Evolutionary conservation across 2,797 vertebrate species (phyloP).

Genomic region (Xiphophorus birchmanni): DNA sequence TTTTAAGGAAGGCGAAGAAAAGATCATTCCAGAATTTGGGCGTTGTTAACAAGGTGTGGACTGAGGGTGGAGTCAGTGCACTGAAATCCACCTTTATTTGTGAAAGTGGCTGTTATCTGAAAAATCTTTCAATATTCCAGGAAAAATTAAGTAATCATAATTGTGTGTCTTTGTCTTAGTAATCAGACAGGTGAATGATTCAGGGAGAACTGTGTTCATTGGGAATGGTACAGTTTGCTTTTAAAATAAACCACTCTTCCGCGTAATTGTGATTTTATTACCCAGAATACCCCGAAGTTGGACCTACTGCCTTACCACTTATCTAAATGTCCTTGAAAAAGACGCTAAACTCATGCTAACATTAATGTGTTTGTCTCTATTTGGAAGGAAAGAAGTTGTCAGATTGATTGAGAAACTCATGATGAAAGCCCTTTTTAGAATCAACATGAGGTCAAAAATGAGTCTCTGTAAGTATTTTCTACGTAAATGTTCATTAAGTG

Average conservation of each 20-base stretch:
- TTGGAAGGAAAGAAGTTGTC: neutral
- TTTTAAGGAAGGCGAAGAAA: neutral
- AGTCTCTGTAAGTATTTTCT: neutral
- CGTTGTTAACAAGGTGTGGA: neutral
- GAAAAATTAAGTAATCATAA: neutral
- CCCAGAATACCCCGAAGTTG: neutral
- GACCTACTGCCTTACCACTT: neutral
- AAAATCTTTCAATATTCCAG: neutral
- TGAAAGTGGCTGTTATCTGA: neutral
- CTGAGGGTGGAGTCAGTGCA: neutral
- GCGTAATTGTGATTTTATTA: neutral
- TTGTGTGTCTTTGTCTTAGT: neutral
- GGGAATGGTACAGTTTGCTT: neutral
- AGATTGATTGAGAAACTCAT: neutral
- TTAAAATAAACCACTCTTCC: neutral
- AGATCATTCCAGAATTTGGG: neutral
- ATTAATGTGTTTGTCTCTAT: neutral
- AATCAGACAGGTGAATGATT: neutral
- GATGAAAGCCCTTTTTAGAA: neutral
- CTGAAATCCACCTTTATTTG: neutral
- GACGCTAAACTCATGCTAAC: neutral
- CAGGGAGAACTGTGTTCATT: neutral
- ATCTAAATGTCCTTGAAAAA: conserved; percentile 4
- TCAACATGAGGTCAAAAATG: neutral
- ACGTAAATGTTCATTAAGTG: neutral